Conservation (phyloP, 1,140 invertebrate species). For the Ctenoplectra terminalis region DNA sequence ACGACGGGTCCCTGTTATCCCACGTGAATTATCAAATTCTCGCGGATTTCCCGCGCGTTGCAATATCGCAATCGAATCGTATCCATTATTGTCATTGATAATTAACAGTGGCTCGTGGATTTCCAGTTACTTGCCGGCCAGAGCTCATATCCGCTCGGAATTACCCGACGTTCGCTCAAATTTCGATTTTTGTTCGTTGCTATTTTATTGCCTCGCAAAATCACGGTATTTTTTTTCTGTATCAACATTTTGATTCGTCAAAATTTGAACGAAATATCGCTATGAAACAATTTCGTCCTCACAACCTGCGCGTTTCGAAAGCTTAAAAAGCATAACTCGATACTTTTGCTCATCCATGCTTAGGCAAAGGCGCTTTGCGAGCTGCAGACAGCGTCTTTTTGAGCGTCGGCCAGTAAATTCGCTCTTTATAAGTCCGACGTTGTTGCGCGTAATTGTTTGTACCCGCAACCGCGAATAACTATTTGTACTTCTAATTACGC, state of each 20-base stretch:
- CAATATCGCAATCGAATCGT: slow-evolving; percentile 43
- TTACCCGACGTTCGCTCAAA: not conserved
- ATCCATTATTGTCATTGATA: slow-evolving; percentile 41
- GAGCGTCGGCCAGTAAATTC: slow-evolving; percentile 4
- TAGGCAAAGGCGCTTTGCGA: not conserved
- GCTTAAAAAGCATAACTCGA: not conserved
- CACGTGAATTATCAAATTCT: slow-evolving; percentile 37
- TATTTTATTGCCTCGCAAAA: not conserved
- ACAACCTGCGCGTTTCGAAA: not conserved
- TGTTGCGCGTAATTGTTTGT: slow-evolving; percentile 10
- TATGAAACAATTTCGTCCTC: not conserved
- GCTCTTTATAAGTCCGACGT: not conserved
- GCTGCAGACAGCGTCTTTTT: not conserved
- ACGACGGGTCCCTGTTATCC: not conserved
- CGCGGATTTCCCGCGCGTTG: slow-evolving; percentile 7
- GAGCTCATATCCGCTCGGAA: not conserved
- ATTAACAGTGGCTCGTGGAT: slow-evolving; percentile 34
- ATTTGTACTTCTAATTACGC: slow-evolving; percentile 9
- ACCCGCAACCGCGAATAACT: slow-evolving; percentile 1
- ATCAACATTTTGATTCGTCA: no score
- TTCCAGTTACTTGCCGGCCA: not conserved
- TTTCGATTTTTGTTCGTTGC: not conserved
- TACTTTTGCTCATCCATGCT: not conserved
- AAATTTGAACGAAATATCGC: not conserved
- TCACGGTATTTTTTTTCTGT: no score